Conservation (phyloP, 2,797 vertebrate species). For the Otus scops region DNA sequence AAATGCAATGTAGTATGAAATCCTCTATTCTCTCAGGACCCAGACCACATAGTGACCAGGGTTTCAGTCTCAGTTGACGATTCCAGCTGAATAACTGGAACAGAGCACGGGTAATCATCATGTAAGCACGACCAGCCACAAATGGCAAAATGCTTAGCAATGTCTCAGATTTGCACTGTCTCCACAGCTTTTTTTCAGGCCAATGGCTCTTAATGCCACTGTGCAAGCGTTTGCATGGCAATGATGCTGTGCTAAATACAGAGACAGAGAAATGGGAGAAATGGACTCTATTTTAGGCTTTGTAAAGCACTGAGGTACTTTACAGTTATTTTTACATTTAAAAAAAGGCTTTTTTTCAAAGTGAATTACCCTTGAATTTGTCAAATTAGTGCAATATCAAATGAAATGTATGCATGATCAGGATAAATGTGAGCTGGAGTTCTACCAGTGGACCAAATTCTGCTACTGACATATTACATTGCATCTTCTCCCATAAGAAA, state of each 20-base stretch:
- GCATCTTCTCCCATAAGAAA: not conserved
- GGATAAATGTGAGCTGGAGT: not conserved
- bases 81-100: slow-evolving; percentile 47
- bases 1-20: slow-evolving; percentile 53
- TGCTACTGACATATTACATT: not conserved
- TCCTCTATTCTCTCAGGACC: slow-evolving; percentile 33
- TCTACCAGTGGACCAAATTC: not conserved
- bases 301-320: not conserved
- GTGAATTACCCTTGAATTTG: slow-evolving; percentile 3
- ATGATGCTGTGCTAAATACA: slow-evolving; percentile 23
- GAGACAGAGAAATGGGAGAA: slow-evolving; percentile 8
- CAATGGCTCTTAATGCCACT: not conserved
- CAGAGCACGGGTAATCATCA: slow-evolving; percentile 40
- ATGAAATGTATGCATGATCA: not conserved
- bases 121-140: slow-evolving; percentile 29
- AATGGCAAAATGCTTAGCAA: slow-evolving; percentile 59
- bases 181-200: slow-evolving; percentile 26
- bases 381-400: not conserved
- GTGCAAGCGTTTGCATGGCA: slow-evolving; percentile 1
- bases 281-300: slow-evolving; percentile 9
- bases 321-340: not conserved
- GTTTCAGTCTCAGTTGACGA: slow-evolving; percentile 41
- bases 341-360: not conserved
- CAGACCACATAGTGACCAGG: slow-evolving; percentile 50
- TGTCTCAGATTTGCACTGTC: slow-evolving; percentile 15